Base-by-base conservation (phyloP, 2,113 vertebrate species). In the Eleginops maclovinus region DNA sequence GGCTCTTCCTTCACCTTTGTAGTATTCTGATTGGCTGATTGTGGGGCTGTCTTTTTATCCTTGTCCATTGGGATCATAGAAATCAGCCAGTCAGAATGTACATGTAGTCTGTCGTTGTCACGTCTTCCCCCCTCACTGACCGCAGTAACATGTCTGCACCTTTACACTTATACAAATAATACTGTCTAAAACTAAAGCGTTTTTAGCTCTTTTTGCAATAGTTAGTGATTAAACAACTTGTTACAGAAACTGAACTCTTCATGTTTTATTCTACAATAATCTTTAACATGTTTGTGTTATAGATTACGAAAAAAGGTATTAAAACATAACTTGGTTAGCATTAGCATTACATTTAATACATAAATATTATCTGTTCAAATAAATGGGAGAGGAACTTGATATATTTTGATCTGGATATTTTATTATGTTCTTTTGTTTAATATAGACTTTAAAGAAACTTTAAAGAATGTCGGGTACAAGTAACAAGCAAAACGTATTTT, bases 1-100 rank as follows among this genome's bases (percentile, higher is more conserved):
- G 81, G 75, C 81, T 65, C 67, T 60, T 41, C 58, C 4, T 19
- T 4, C 74, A 46, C 59, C 43, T 71, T 12, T 82, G 66, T 83
- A 77, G 81, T 87, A 90, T 96, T 94, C 93, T 95, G 92, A 94
- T 96, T 92, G 95, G 95, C 95, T 96, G 93, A 93, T 92, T 92
- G 84, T 92, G 79, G 94, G 92, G 90, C 76, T 77, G 74, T 91
- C 80, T 89, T 46, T 19, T 49, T 53, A 10, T 26, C 26, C 74
- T 84, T 46, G n/a, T 63, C 66, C 62, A 74, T 65, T 81, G 86
- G 66, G 79, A 83, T 85, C 69, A 31, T 47, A 55, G 41, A 64
- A 79, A 87, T 82, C 79, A 91, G 95, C 95, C 94, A 86, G 92
- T 93, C 95, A 94, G 91, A 96, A 95, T 87, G 71, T 19, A 49